Base-by-base conservation (phyloP, 2,888 invertebrate species). In the Nomada lathburiana region DNA sequence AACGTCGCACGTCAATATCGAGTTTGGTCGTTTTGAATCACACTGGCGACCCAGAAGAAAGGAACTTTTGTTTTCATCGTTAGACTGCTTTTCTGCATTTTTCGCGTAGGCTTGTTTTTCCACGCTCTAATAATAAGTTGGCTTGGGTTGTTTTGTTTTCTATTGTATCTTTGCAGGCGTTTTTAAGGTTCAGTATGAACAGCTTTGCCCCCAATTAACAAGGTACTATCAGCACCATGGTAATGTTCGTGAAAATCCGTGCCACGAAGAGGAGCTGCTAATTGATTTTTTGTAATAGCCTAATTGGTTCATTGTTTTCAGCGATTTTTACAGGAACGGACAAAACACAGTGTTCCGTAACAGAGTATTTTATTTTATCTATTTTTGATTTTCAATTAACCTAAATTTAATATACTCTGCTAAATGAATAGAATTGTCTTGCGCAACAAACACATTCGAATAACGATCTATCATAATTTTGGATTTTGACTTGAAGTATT, bases 321-420 rank as follows among this genome's bases (percentile, higher is more conserved):
- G 82, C 86, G 63, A 65, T 68, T 82, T 81, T 86, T 84, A 71
- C 86, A 88, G 88, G 86, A 88, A 83, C 77, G 83, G 86, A 68
- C 59, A 72, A 76, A 69, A 72, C 80, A 69, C 53, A 69, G 75
- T 82, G 67, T 74, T 65, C 81, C 69, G 67, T 86, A 80, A 87
- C 59, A 20, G 59, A 75, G 73, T 76, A 67, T 60, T 79, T 76
- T 72, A 63, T 59, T 42, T 42, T 5, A 53, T 50, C 26, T 52
- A 20, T 47, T 59, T 60, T n/a, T 20, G 52, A 64, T 59, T 72
- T 59, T 36, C 59, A 23, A 72, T 71, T 47, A 59, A 68, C 29
- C 18, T 80, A 50, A 62, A 64, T 29, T 44, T 20, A 16, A 29
- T 29, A n/a, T 16, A 42, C 11, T 16, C 26, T 42, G 11, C 44